These are phyloP conservation scores for Seira sanloemensis DNA, from an alignment of 2,888 invertebrate species.

Conservation along the genomic window DNA sequence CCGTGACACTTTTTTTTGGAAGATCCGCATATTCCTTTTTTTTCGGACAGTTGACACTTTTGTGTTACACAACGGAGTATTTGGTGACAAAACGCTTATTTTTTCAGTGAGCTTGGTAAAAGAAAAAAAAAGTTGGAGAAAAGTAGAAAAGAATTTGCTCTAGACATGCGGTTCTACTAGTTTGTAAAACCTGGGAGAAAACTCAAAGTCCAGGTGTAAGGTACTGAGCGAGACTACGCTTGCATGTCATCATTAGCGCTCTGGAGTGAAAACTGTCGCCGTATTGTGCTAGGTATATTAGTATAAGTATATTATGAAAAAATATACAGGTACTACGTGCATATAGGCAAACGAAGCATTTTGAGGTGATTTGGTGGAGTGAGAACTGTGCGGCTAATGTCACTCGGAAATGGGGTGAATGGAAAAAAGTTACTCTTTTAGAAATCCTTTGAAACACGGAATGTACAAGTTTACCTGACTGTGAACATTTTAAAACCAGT, in stretches of 20 bases:
- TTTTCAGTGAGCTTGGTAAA: no score
- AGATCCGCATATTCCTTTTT: no score
- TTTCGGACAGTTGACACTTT: background rate
- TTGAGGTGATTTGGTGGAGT: background rate
- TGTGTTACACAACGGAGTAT: background rate
- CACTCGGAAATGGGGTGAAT: background rate
- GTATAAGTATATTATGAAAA: background rate
- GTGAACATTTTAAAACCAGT: background rate
- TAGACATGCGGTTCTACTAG: background rate
- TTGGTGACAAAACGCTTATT: background rate
- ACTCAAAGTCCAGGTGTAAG: background rate
- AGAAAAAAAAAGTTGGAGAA: no score
- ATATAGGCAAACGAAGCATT: no score
- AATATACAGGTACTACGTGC: background rate
- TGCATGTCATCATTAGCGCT: constrained; percentile 37
- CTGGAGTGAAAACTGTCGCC: constrained; percentile 13
- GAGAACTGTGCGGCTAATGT: background rate
- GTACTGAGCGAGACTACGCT: background rate
- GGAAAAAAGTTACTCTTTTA: background rate
- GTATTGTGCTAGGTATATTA: no score
- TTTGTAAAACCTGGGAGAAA: background rate
- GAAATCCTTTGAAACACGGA: constrained; percentile 11
- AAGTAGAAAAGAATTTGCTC: background rate
- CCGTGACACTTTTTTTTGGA: no score
- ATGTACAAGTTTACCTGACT: constrained; percentile 15